A percentile compares a stretch with the other conserved stretches of the same genome.
Evolutionary conservation across 2,797 vertebrate species (phyloP).

Genomic region (Caiman crocodilus): DNA sequence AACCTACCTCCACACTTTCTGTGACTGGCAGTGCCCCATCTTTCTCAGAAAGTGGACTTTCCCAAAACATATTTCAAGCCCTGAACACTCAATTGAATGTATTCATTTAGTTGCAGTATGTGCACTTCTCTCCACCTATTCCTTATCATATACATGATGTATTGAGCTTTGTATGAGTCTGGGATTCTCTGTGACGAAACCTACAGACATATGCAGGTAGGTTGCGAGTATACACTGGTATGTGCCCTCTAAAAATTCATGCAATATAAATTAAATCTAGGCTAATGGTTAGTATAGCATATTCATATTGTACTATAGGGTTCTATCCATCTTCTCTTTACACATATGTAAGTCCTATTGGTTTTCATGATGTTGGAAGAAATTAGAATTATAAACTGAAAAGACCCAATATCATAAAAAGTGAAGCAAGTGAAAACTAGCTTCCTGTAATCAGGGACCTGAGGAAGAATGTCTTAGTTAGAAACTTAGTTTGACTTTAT

Average conservation of each 20-base stretch:
- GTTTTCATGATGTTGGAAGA: background rate
- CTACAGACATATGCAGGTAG: background rate
- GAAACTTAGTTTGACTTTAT: too few relatives aligned
- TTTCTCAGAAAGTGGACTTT: background rate
- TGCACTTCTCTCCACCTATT: too few relatives aligned
- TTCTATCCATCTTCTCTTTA: background rate
- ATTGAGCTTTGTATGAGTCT: background rate
- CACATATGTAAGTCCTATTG: background rate
- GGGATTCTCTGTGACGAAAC: background rate
- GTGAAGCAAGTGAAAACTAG: too few relatives aligned
- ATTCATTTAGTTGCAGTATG: background rate
- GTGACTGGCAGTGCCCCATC: background rate
- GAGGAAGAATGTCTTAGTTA: too few relatives aligned
- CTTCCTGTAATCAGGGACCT: too few relatives aligned
- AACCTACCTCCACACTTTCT: background rate
- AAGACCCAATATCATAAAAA: background rate
- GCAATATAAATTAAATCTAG: background rate
- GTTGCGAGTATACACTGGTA: background rate
- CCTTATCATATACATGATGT: background rate
- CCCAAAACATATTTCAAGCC: background rate
- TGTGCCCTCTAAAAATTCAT: background rate
- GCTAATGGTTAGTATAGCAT: background rate
- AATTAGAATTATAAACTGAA: background rate
- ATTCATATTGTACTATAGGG: background rate
- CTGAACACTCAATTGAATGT: background rate